Evolutionary conservation across 2,113 vertebrate genomes (phyloP), one percentile per base, ranked within the genome.

Genomic region (Phalacrocorax carbo): DNA sequence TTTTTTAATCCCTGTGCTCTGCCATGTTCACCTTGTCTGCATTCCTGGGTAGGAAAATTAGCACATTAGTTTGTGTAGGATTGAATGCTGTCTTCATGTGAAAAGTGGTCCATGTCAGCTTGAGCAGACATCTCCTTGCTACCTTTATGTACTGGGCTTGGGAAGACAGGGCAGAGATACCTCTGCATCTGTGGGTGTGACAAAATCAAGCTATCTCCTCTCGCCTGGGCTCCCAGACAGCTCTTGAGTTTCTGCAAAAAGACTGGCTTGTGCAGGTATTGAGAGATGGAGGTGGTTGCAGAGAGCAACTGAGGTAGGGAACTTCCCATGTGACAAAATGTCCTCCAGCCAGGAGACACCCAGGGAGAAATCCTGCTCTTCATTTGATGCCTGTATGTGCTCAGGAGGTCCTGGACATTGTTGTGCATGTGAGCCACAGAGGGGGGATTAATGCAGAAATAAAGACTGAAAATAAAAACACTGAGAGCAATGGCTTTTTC

Each of bases 401-500:
- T 91, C 82, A 48, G 89, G 78, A 97, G 92, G 78, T 94, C 82
- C 92, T 80, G 87, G 75, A 88, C 68, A 52, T 93, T n/a, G 68
- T 83, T 69, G 58, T 91, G 70, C 66, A 77, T 92, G 75, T 93
- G 73, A 93, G 34, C 75, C 93, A 78, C 71, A 65, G 92, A 86
- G 52, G 5, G 8, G 52, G 66, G 51, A 93, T 96, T 96, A 91
- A 93, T 90, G 75, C 55, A 93, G 95, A 92, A 95, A 91, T 91
- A 96, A 89, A 93, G 82, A 95, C 34, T 73, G 95, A 92, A 95
- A 95, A 96, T 94, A 91, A 96, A 97, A 97, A 46, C 88, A 93
- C 55, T 75, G 86, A 54, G 92, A 90, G 68, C 29, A 1, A 92
- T 97, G 95, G 94, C 92, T 93, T 93, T 98, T 98, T 97, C 98